Base-by-base conservation (phyloP, 1,140 invertebrate species). In the Zaprionus inermis region DNA sequence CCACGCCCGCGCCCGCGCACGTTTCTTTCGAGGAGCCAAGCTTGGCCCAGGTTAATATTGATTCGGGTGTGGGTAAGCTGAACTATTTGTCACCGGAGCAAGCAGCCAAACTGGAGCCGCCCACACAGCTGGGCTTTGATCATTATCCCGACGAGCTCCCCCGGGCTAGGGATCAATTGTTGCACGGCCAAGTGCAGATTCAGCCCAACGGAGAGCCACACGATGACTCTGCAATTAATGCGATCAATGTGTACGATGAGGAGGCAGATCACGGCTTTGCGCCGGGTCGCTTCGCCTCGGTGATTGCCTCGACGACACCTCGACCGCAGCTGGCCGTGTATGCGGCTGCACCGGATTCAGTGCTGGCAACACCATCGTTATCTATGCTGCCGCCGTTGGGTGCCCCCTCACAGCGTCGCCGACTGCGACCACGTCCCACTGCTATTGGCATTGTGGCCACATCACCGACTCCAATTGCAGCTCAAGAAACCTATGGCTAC, bases 61-160 rank as follows among this genome's bases (percentile, higher is more conserved):
- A 90, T 16, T 91, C 93, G 6, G 81, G 85, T 3, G 81, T 79
- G 58, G 89, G 89, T 20, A 91, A 91, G 14, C 44, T 91, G 0
- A 90, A 91, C 38, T 85, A 92, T 24, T 69, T 92, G 41, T 92
- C 94, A 0, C 92, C 93, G 0, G 92, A 92, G 1, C 78, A 91
- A 32, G 83, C 91, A 6, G 90, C 93, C 22, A 81, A 91, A 28
- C 60, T 92, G 30, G 51, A 91, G 18, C 91, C 89, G 0, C 74
- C 77, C n/a, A 32, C 69, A 0, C 86, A 92, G 38, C 72, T 92
- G 0, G 91, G 91, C 32, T 92, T 92, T 51, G 91, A 92, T 77
- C 91, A 92, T 51, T 92, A 92, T 68, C 91, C 91, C 9, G 88
- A 91, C 56, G 90, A 91, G 44, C 52, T 91, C 56, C 90, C 90